Evolutionary conservation across 2,888 invertebrate genomes (phyloP), one percentile per base, ranked within the genome.

Genomic region (Protonemura montana): DNA sequence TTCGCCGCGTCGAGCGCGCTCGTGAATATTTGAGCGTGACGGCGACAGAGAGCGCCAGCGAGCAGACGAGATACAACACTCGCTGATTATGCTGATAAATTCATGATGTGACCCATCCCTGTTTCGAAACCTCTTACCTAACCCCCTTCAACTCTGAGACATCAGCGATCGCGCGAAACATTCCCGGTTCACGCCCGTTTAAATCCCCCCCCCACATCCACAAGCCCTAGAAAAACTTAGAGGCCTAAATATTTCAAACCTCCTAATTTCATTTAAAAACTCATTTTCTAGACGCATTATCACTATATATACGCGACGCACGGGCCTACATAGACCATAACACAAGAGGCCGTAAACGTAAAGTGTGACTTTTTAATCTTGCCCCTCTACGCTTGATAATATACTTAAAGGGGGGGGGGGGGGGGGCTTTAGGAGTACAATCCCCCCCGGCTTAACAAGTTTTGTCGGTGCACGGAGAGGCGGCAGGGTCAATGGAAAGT

Each of bases 231-330:
- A 59, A 59, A 59, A 59, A 59, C 59, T 59, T 59, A 59, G 1
- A 1, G 1, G 59, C 16, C 59, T 59, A 59, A 59, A 59, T 59
- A 59, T 59, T 59, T 59, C 59, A 59, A 59, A 59, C 59, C 59
- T 59, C 59, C 59, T 59, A 59, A 59, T 59, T 59, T 59, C 59
- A 59, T 59, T 59, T 59, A 59, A 59, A 59, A 59, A 59, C 59
- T 59, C 59, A 59, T 59, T 59, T 59, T 21, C 16, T 2, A 10
- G 21, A 59, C 59, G 59, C 59, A 59, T 59, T 59, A 59, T 59
- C 59, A 21, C 13, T 21, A 1, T 59, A 21, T n/a, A n/a, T n/a
- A n/a, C n/a, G n/a, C 59, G 59, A 10, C 21, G 16, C 59, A 13
- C 59, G 59, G 16, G 59, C 59, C 59, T 59, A 59, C 21, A 59